These are phyloP conservation scores for Acanthopleura granulata DNA, from an alignment of 2,888 invertebrate species.

Conservation along the genomic window DNA sequence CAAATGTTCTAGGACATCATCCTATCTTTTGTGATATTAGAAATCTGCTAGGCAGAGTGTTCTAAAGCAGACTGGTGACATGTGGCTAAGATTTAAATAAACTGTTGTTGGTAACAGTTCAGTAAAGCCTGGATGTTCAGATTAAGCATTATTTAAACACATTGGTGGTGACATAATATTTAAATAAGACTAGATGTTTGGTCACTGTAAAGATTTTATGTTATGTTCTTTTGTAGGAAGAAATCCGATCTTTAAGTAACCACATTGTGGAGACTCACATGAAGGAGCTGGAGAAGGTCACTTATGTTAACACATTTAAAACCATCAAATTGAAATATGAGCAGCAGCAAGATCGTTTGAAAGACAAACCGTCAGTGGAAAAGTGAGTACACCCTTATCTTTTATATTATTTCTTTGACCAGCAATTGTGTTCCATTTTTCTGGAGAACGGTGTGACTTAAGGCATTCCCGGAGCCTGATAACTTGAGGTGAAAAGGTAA, in stretches of 20 bases:
- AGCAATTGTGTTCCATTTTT: slow-evolving; percentile 22
- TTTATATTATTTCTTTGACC: slow-evolving; percentile 11
- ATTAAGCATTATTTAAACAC: no score
- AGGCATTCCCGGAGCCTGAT: neutral
- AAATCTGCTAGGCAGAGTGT: no score
- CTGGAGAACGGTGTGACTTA: neutral
- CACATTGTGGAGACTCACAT: slow-evolving; percentile 98
- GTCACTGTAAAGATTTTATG: no score
- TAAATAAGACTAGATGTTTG: no score
- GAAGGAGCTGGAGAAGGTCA: slow-evolving; percentile 92
- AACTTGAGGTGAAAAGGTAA: no score
- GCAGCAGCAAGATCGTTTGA: slow-evolving; percentile 63
- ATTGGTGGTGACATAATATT: no score
- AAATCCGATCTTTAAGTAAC: slow-evolving; percentile 73
- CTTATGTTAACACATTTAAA: slow-evolving; percentile 98
- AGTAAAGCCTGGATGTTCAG: no score
- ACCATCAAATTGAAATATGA: slow-evolving; percentile 78
- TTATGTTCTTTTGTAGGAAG: slow-evolving; percentile 67
- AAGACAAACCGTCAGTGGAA: slow-evolving; percentile 52
- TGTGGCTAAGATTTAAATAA: no score
- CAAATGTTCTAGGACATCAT: no score
- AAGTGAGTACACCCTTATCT: slow-evolving; percentile 32
- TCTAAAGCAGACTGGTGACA: no score
- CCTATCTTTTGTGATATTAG: no score
- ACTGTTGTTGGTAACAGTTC: no score